Percentiles rank a stretch among this genome's conserved stretches.
phyloP scores from a whole-genome alignment of 64 coral and sea anemone genomes.

The Exaiptasia diaphana region DNA sequence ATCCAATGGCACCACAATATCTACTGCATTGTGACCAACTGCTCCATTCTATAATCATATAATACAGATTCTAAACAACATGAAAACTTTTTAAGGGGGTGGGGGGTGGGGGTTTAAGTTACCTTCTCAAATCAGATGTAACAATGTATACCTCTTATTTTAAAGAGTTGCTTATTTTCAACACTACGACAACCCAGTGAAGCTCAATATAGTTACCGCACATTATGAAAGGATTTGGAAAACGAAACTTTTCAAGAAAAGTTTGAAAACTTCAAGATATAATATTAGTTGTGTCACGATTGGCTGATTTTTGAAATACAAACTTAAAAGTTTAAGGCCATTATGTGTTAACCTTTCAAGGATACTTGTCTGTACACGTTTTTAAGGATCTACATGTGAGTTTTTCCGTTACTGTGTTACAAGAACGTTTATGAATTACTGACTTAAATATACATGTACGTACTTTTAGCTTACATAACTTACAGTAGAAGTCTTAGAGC shows the following conservation, averaged over 20 bases:
- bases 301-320: not conserved
- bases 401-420: not conserved
- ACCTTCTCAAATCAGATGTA: not conserved
- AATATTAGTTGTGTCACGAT: not conserved
- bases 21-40: constrained; percentile 45
- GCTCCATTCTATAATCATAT: constrained; percentile 30
- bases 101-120: not conserved
- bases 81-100: not conserved
- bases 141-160: too few relatives aligned
- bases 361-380: too few relatives aligned
- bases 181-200: not conserved
- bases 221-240: not conserved
- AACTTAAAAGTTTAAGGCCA: not conserved
- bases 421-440: not conserved
- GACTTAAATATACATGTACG: not conserved
- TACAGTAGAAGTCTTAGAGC: not conserved
- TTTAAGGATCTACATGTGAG: not conserved
- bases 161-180: not conserved
- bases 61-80: not conserved
- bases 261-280: not conserved
- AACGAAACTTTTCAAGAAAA: not conserved
- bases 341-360: not conserved
- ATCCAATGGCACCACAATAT: constrained; percentile 38
- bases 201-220: not conserved
- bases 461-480: not conserved